Conservation (phyloP, 2,888 invertebrate genomes). For the Junonia oenone region DNA sequence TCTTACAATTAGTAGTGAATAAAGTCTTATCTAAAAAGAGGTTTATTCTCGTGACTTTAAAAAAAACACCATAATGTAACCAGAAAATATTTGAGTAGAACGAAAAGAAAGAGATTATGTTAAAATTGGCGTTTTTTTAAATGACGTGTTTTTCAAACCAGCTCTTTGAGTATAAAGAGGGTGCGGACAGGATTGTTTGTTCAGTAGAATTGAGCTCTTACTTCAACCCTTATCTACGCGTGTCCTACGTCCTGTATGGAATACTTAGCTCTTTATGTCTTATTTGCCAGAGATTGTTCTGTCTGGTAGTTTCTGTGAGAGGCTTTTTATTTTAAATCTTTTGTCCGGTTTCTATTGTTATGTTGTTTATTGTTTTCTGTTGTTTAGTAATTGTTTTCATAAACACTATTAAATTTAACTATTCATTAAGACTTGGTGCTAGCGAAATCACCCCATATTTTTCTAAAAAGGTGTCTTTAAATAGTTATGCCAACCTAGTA, state of each 20-base stretch:
- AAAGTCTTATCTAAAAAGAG: no score
- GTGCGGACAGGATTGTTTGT: constrained; percentile 16
- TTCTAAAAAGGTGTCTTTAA: no score
- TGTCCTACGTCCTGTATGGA: neutral
- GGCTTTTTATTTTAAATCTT: neutral
- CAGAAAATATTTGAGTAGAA: no score
- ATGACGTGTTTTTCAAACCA: neutral
- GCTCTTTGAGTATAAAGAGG: neutral
- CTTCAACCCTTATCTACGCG: neutral
- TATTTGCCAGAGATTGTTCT: neutral
- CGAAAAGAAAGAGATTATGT: no score
- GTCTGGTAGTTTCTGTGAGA: neutral
- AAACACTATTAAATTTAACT: no score
- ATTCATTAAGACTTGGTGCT: neutral
- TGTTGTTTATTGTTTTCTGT: neutral
- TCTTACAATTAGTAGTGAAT: no score
- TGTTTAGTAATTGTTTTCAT: neutral
- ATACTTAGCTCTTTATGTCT: neutral
- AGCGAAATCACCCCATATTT: no score
- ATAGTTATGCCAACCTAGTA: no score
- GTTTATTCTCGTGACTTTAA: no score
- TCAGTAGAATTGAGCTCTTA: constrained; percentile 23
- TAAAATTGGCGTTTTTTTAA: no score
- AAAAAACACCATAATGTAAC: no score
- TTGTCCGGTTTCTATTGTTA: neutral